Evolutionary conservation across 1,140 invertebrate genomes (phyloP), one percentile per base, ranked within the genome.

Genomic region (Bombus confusus): DNA sequence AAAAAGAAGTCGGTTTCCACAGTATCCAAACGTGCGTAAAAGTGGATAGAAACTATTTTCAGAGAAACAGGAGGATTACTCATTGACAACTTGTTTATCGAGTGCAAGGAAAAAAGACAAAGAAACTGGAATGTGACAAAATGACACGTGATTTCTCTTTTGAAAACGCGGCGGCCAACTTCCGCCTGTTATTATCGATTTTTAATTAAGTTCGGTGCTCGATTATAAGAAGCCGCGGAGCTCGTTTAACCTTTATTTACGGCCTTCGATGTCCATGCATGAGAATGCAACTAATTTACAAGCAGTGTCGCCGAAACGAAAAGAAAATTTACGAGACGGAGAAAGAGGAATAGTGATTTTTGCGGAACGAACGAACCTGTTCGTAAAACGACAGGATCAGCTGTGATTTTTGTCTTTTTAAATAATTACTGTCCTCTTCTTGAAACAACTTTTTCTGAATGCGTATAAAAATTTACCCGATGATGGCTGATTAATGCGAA

Each of bases 281-380:
- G 69, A 34, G 47, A 74, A 75, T 64, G 57, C 57, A 41, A 82
- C 73, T 75, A 82, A 75, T 62, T 82, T 75, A 75, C 41, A 66
- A 34, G 41, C 78, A 8, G 25, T 59, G 13, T 76, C 25, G 25
- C 66, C 25, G 13, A 52, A 71, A 71, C n/a, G 41, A 39, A 10
- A 80, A 28, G 25, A 66, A 75, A 76, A 25, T 15, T 52, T 43
- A 37, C 22, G 25, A 22, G 66, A 47, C 39, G 64, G 25, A 31
- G 59, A 25, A 41, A 66, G 22, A 73, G 10, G 43, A 41, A 52
- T 37, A 34, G 25, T 39, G 47, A 57, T 69, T 78, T 34, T 77
- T 77, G 34, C 31, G 34, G 52, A 66, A 82, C 15, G 52, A 66
- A 82, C 15, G 8, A 52, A 6, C 22, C 39, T 31, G 25, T 31